Evolutionary conservation across 2,797 vertebrate genomes (phyloP).

Genomic region (Bryconaethiops microstoma): DNA sequence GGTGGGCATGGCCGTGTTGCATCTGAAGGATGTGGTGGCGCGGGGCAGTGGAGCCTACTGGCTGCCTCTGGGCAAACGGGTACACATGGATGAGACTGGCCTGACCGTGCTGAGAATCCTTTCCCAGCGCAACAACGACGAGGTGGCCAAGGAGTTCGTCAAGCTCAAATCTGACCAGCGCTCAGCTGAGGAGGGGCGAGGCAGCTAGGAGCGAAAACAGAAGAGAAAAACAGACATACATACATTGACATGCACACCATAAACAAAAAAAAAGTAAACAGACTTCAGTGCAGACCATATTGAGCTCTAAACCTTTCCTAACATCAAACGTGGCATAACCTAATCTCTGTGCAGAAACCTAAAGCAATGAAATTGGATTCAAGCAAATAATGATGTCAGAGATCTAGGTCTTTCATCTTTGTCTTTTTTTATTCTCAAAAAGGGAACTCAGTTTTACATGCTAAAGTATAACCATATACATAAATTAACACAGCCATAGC

Average conservation of each 20-base stretch:
- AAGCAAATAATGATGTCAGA: constrained; percentile 54
- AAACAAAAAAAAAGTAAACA: constrained; percentile 24
- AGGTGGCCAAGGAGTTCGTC: constrained; percentile 97
- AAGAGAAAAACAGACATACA: constrained; percentile 66
- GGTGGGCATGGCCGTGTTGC: constrained; percentile 89
- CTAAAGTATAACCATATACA: constrained; percentile 25
- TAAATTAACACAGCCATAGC: constrained; percentile 4
- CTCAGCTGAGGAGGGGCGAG: constrained; percentile 87
- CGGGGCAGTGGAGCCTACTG: constrained; percentile 81
- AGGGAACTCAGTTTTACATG: constrained; percentile 20
- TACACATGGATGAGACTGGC: constrained; percentile 98
- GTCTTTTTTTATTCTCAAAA: constrained; percentile 34
- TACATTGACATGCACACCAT: constrained; percentile 59
- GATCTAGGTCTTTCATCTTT: constrained; percentile 35
- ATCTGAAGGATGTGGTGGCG: constrained; percentile 88
- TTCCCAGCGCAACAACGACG: constrained; percentile 96
- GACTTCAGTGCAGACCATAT: neutral
- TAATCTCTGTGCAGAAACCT: constrained; percentile 30
- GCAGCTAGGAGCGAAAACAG: constrained; percentile 77
- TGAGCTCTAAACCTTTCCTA: constrained; percentile 4
- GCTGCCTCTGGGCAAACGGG: constrained; percentile 85
- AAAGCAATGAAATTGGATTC: constrained; percentile 45
- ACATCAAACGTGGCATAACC: constrained; percentile 11
- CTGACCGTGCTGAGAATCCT: constrained; percentile 96
- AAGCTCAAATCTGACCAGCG: constrained; percentile 98